phyloP scores from a whole-genome alignment of 2,888 invertebrate species.

The Pandemis corylana region DNA sequence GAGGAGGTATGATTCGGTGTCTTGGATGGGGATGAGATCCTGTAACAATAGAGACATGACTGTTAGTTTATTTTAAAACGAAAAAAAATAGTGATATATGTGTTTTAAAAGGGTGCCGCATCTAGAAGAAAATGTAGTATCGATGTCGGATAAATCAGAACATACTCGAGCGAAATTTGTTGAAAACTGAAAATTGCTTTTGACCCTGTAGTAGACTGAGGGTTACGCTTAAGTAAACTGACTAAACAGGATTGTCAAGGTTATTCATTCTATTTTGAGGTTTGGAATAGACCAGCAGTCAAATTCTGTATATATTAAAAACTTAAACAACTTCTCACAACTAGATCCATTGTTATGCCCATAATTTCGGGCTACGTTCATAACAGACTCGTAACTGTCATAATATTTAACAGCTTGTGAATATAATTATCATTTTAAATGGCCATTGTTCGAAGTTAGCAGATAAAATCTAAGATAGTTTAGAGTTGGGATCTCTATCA shows the following conservation, averaged over 20 bases:
- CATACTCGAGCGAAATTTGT: too few relatives aligned
- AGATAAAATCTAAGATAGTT: conserved; percentile 25
- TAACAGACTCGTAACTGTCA: conserved; percentile 26
- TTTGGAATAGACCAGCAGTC: too few relatives aligned
- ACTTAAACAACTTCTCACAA: background rate
- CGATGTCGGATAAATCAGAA: too few relatives aligned
- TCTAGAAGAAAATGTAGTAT: too few relatives aligned
- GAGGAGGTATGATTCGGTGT: conserved; percentile 84
- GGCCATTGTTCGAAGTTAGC: conserved; percentile 26
- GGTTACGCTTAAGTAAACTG: too few relatives aligned
- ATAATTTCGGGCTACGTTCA: background rate
- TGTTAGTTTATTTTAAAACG: background rate
- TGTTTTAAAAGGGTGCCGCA: too few relatives aligned
- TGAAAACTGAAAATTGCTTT: too few relatives aligned
- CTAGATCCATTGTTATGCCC: background rate
- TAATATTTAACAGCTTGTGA: conserved; percentile 34
- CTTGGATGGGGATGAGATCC: conserved; percentile 80
- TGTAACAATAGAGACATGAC: conserved; percentile 62
- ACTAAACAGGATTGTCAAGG: too few relatives aligned
- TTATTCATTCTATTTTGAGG: too few relatives aligned
- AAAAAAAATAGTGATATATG: too few relatives aligned
- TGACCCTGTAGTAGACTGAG: too few relatives aligned
- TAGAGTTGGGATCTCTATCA: background rate
- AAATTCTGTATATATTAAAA: background rate
- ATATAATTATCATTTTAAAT: conserved; percentile 33